Conservation (phyloP, 2,113 vertebrate genomes). For the Peucedramus taeniatus region DNA sequence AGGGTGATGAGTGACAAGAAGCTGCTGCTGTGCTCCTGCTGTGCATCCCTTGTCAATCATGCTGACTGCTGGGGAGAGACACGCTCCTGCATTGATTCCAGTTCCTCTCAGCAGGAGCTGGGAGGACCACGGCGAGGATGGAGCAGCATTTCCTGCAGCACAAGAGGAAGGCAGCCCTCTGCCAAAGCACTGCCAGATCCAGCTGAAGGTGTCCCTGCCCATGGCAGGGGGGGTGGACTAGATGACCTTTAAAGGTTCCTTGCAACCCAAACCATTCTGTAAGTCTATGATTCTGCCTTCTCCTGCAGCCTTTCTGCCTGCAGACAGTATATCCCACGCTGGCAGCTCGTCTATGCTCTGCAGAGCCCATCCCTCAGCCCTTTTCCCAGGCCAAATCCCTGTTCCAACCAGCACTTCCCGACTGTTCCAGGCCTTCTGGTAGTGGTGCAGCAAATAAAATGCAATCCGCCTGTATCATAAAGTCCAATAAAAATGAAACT, state of each 20-base stretch:
- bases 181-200: not conserved
- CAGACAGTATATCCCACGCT: rapidly evolving
- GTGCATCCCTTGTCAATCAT: not conserved
- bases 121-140: not conserved
- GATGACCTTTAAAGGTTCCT: not conserved
- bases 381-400: not conserved
- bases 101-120: not conserved
- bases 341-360: not conserved
- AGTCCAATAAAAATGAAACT: conserved; percentile 72
- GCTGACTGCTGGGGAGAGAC: not conserved
- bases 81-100: not conserved
- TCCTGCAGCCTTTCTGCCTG: not conserved
- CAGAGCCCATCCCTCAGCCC: not conserved
- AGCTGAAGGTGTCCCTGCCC: not conserved
- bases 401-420: not conserved
- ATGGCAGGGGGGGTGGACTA: not conserved
- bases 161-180: not conserved
- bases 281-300: not conserved
- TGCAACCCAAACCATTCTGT: not conserved
- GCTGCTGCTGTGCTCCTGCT: not conserved
- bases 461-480: conserved; percentile 65
- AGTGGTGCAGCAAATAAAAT: conserved; percentile 62
- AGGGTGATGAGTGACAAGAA: not conserved
- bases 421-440: not conserved
- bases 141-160: not conserved